phyloP scores from a whole-genome alignment of 1,140 invertebrate genomes.

The Drosophila jambulina region DNA sequence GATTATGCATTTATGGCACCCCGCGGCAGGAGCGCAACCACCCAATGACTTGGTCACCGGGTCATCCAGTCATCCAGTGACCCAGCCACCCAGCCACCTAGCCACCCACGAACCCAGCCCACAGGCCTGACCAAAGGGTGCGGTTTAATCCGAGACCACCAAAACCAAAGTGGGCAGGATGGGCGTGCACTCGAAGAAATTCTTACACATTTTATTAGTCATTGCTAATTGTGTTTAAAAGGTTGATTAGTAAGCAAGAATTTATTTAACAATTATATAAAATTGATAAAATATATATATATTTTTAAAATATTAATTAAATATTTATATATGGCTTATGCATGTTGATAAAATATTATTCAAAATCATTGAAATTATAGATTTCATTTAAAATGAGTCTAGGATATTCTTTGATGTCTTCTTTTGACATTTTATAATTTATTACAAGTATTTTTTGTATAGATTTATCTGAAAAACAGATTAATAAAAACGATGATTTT shows the following conservation, averaged over 20 bases:
- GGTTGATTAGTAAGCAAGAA: background rate
- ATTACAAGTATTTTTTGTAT: background rate
- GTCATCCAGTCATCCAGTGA: background rate
- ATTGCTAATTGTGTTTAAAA: background rate
- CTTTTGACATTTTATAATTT: background rate
- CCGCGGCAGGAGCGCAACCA: slow-evolving; percentile 28
- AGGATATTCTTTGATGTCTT: background rate
- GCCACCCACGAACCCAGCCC: slow-evolving; percentile 12
- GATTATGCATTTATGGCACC: slow-evolving; percentile 78
- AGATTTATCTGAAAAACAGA: too few relatives aligned
- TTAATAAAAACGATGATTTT: too few relatives aligned
- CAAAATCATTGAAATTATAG: background rate
- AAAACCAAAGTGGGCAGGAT: slow-evolving; percentile 39
- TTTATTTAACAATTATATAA: background rate
- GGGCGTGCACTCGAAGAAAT: slow-evolving; percentile 38
- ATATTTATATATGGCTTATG: background rate
- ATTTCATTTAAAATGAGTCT: background rate
- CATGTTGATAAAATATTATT: background rate
- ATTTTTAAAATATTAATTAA: too few relatives aligned
- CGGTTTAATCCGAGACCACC: slow-evolving; percentile 79
- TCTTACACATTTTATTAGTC: background rate
- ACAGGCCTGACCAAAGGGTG: slow-evolving; percentile 42
- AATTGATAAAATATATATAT: too few relatives aligned
- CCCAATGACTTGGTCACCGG: slow-evolving; percentile 9
- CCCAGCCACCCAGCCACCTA: background rate